These are phyloP conservation scores for Scaptomyza flava DNA, from an alignment of 2,888 invertebrate species.

Conservation along the genomic window DNA sequence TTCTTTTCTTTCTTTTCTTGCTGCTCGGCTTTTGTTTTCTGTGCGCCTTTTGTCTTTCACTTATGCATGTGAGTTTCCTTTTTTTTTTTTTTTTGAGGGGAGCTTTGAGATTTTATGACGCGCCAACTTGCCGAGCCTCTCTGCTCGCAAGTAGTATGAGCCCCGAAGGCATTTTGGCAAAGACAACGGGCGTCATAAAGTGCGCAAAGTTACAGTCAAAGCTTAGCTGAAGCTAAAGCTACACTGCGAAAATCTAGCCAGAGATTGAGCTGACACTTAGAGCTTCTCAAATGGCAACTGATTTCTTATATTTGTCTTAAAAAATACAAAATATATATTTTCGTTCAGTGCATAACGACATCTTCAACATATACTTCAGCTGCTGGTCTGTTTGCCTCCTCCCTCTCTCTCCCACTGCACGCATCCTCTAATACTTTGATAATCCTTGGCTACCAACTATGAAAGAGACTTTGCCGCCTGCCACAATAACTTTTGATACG, in stretches of 20 bases:
- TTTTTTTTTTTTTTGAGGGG: conserved; percentile 26
- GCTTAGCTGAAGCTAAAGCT: conserved; percentile 29
- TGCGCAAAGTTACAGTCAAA: conserved; percentile 76
- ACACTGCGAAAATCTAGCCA: conserved; percentile 2
- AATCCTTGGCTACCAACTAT: conserved; percentile 54
- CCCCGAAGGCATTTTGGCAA: conserved; percentile 66
- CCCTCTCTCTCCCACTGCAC: not conserved
- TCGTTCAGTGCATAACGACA: too few relatives aligned
- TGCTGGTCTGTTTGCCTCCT: too few relatives aligned
- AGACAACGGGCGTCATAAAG: conserved; percentile 67
- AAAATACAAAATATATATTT: too few relatives aligned
- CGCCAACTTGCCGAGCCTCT: conserved; percentile 55
- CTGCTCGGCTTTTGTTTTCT: conserved; percentile 60
- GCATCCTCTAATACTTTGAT: conserved; percentile 71
- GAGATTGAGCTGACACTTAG: not conserved
- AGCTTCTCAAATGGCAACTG: too few relatives aligned
- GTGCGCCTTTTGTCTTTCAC: conserved; percentile 72
- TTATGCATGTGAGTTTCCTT: conserved; percentile 77
- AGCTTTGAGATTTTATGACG: conserved; percentile 65
- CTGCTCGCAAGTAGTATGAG: conserved; percentile 53
- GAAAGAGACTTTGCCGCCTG: conserved; percentile 27
- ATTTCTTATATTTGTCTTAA: too few relatives aligned
- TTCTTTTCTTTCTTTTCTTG: conserved; percentile 11
- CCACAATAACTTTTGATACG: conserved; percentile 75
- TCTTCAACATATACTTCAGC: too few relatives aligned